phyloP scores from a whole-genome alignment of 1,140 invertebrate genomes.

The Holcopasites calliopsidis region DNA sequence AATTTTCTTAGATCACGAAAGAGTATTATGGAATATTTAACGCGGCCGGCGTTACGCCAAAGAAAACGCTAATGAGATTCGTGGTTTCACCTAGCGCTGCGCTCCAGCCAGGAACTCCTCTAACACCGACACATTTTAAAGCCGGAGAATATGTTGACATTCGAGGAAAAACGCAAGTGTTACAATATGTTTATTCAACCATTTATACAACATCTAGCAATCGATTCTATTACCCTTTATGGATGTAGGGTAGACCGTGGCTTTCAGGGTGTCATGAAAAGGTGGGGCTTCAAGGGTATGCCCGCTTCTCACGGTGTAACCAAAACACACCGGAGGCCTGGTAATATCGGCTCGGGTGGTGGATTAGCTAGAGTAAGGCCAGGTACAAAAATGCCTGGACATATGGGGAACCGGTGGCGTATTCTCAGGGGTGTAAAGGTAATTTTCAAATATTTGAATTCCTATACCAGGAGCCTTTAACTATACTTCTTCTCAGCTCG shows the following conservation, averaged over 20 bases:
- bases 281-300: conserved; percentile 97
- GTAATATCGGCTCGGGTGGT: conserved; percentile 93
- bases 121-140: conserved; percentile 93
- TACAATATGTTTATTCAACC: background rate
- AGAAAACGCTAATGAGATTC: conserved; percentile 91
- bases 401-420: conserved; percentile 94
- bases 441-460: conserved; percentile 30
- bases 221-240: background rate
- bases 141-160: conserved; percentile 96
- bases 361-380: conserved; percentile 93
- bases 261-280: conserved; percentile 99
- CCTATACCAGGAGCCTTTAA: too few species aligned
- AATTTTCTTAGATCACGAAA: conserved; percentile 85
- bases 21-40: conserved; percentile 94
- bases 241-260: conserved; percentile 90
- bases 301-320: conserved; percentile 95
- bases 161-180: conserved; percentile 92
- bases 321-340: conserved; percentile 95
- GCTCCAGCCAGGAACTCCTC: conserved; percentile 93
- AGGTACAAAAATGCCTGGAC: conserved; percentile 97
- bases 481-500: background rate
- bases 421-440: conserved; percentile 87
- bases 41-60: conserved; percentile 93
- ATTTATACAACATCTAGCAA: background rate
- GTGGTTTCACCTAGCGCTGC: conserved; percentile 91